phyloP scores from a whole-genome alignment of 1,140 invertebrate species.

The Macrosteles quadrilineatus region DNA sequence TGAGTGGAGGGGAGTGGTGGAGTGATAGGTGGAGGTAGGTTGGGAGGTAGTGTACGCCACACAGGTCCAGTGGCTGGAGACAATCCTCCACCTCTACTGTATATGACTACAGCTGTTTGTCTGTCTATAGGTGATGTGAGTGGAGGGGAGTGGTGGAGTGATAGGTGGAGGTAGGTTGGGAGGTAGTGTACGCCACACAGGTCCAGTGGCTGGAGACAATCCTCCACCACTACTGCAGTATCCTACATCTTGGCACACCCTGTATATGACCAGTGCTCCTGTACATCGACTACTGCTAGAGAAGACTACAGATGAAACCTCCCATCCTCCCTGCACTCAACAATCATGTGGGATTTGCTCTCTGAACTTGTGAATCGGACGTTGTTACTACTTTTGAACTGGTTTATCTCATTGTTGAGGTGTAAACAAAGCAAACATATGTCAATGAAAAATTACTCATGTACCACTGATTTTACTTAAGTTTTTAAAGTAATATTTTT shows the following conservation, averaged over 20 bases:
- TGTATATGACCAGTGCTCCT: constrained; percentile 46
- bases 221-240: constrained; percentile 36
- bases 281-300: constrained; percentile 45
- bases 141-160: constrained; percentile 39
- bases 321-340: constrained; percentile 49
- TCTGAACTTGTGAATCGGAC: constrained; percentile 51
- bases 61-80: constrained; percentile 41
- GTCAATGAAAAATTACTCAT: no score
- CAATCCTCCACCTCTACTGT: no score
- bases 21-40: constrained; percentile 43
- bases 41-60: constrained; percentile 43
- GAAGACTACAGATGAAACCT: constrained; percentile 39
- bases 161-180: constrained; percentile 43
- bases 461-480: no score
- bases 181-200: constrained; percentile 44
- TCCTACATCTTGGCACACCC: constrained; percentile 43
- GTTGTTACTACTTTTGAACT: not conserved
- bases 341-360: constrained; percentile 58
- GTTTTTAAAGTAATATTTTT: not conserved
- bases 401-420: not conserved
- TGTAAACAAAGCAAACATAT: no score
- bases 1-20: constrained; percentile 43
- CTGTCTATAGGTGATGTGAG: constrained; percentile 52
- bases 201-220: constrained; percentile 38
- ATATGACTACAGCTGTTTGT: no score